Conservation (phyloP, 2,888 invertebrate species). For the Synanthedon tipuliformis region DNA sequence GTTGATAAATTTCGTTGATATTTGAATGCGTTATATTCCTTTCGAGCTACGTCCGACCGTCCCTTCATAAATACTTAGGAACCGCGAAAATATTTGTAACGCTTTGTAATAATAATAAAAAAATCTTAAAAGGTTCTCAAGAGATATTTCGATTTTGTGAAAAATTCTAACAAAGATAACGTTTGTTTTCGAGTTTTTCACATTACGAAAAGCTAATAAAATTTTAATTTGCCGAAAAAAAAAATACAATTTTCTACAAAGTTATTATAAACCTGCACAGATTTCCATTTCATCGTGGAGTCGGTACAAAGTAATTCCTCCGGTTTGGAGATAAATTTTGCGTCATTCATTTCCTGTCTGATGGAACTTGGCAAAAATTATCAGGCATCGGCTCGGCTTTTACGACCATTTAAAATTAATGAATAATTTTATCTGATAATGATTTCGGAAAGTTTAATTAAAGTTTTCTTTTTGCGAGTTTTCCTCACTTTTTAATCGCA, state of each 20-base stretch:
- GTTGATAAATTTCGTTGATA: slow-evolving; percentile 65
- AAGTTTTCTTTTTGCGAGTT: slow-evolving; percentile 51
- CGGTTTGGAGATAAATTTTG: slow-evolving; percentile 62
- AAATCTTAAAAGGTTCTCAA: slow-evolving; percentile 27
- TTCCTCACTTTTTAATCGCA: slow-evolving; percentile 52
- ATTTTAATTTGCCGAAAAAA: slow-evolving; percentile 38
- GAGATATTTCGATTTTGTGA: slow-evolving; percentile 9
- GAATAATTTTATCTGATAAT: slow-evolving; percentile 70
- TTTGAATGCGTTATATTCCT: slow-evolving; percentile 63
- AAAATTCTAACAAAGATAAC: slow-evolving; percentile 27
- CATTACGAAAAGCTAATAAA: slow-evolving; percentile 47
- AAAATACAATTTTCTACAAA: slow-evolving; percentile 54
- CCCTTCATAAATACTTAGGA: slow-evolving; percentile 46
- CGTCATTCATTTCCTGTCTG: slow-evolving; percentile 63
- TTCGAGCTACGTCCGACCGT: slow-evolving; percentile 41
- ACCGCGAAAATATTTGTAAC: slow-evolving; percentile 34
- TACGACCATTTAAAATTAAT: slow-evolving; percentile 65
- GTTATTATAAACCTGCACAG: slow-evolving; percentile 52
- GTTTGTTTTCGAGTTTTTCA: slow-evolving; percentile 36
- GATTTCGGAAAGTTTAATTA: slow-evolving; percentile 64
- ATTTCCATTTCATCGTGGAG: slow-evolving; percentile 59
- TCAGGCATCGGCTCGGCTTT: slow-evolving; percentile 53
- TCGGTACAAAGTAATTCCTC: slow-evolving; percentile 61
- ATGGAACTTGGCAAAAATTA: slow-evolving; percentile 57
- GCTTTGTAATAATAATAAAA: slow-evolving; percentile 32